A percentile compares a stretch with the other conserved stretches of the same genome.
Conservation (phyloP, 1,140 invertebrate genomes). For the Megathymus violae region DNA sequence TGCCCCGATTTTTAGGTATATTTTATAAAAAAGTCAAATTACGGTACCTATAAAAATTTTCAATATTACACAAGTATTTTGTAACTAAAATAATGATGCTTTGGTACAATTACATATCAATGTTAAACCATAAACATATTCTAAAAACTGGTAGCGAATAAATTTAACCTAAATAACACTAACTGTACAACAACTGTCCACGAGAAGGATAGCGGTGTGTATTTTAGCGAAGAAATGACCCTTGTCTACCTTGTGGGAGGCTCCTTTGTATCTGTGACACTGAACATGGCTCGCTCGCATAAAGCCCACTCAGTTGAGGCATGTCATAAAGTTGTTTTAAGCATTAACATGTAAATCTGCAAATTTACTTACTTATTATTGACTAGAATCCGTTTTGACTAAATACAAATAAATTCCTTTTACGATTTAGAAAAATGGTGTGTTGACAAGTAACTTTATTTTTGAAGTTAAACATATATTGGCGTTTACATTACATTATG, state of each 20-base stretch:
- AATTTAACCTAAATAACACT: too few relatives aligned
- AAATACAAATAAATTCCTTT: conserved; percentile 1
- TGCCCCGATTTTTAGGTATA: too few relatives aligned
- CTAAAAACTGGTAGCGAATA: too few relatives aligned
- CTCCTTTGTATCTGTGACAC: conserved; percentile 9
- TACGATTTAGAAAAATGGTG: not conserved
- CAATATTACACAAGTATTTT: too few relatives aligned
- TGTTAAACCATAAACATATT: too few relatives aligned
- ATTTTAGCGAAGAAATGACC: conserved; percentile 18
- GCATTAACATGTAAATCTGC: conserved; percentile 19
- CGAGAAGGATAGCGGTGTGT: not conserved
- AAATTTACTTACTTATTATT: conserved; percentile 15
- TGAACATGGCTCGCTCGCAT: conserved; percentile 11
- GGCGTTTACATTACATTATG: too few relatives aligned
- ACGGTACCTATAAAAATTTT: too few relatives aligned
- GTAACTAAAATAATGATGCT: too few relatives aligned
- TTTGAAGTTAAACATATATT: too few relatives aligned
- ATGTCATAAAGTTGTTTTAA: conserved; percentile 20
- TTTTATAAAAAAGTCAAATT: too few relatives aligned
- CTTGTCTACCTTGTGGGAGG: conserved; percentile 9
- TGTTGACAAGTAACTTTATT: not conserved
- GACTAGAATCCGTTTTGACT: conserved; percentile 1
- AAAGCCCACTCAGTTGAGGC: conserved; percentile 22
- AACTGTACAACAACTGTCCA: too few relatives aligned
- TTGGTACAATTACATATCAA: too few relatives aligned